Evolutionary conservation across 2,888 invertebrate species (phyloP).

Genomic region (Cryptocephalus primarius): DNA sequence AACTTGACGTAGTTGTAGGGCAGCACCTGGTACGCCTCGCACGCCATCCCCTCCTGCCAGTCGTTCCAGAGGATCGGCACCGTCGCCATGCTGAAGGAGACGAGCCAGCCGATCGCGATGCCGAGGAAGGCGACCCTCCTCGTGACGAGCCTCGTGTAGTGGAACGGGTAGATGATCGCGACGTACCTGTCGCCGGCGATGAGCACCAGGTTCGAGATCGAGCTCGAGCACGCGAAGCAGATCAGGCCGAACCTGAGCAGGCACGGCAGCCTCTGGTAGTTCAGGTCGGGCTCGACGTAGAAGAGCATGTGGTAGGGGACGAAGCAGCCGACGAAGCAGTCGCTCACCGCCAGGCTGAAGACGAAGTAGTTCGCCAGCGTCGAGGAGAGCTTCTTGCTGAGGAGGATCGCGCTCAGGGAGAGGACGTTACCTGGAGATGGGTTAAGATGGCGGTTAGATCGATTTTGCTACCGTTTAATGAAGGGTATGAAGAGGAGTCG

Average conservation of each 20-base stretch:
- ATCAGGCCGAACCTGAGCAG: slow-evolving; percentile 62
- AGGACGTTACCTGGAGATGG: slow-evolving; percentile 55
- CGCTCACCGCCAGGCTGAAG: slow-evolving; percentile 66
- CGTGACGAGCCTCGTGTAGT: slow-evolving; percentile 68
- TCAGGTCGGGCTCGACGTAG: slow-evolving; percentile 47
- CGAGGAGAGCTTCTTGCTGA: slow-evolving; percentile 56
- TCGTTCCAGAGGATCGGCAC: slow-evolving; percentile 71
- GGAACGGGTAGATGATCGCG: slow-evolving; percentile 68
- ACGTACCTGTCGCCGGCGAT: slow-evolving; percentile 73
- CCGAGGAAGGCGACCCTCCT: slow-evolving; percentile 51
- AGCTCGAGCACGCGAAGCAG: slow-evolving; percentile 65
- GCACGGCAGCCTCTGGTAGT: slow-evolving; percentile 51
- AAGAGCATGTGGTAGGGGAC: slow-evolving; percentile 70
- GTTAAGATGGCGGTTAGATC: slow-evolving; percentile 55
- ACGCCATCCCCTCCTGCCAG: slow-evolving; percentile 44
- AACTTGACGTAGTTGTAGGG: slow-evolving; percentile 34
- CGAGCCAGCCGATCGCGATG: slow-evolving; percentile 56
- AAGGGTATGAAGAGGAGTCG: too few relatives aligned
- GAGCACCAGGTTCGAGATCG: slow-evolving; percentile 66
- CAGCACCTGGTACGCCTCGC: slow-evolving; percentile 59
- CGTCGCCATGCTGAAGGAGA: slow-evolving; percentile 53
- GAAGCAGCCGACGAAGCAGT: slow-evolving; percentile 65
- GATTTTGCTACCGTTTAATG: slow-evolving; percentile 51
- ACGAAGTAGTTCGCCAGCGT: slow-evolving; percentile 70
- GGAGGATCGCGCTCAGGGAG: slow-evolving; percentile 62